Base-by-base conservation (phyloP, 2,888 invertebrate species). In the Parnassius glacialis region DNA sequence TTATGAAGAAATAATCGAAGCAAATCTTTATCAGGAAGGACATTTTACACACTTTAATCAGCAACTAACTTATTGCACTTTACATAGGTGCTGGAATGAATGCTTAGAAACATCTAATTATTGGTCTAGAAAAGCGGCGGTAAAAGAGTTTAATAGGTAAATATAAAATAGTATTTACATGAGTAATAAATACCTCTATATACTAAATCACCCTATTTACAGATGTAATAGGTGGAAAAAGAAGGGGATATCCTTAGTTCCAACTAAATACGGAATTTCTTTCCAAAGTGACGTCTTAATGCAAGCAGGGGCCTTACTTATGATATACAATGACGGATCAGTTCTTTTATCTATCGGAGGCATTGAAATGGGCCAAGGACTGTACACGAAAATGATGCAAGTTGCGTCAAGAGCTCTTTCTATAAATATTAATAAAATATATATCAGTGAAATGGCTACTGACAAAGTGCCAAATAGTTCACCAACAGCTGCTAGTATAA, bases 321-420 rank as follows among this genome's bases (percentile, higher is more conserved):
- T 96, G 62, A 87, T 96, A 3, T 97, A 97, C 79, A 93, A 90
- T 1, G 95, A 95, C 76, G 97, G 96, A 10, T 95, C 96, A 0
- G 96, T 97, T 5, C 87, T 97, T 41, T 75, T 97, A 52, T 93
- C 94, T 7, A 96, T 96, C 75, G 96, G 96, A 57, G 97, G 97
- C 13, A 94, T 95, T 56, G 97, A 97, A 92, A 97, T 97, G 96
- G 97, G 97, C 0, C 97, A 97, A 87, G 97, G 97, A 0, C 89
- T 97, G 5, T 96, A 96, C 77, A 97, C 97, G 0, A 97, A 97
- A 92, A 96, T 97, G 94, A 94, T 96, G 64, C 97, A 97, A 93
- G 94, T 96, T 0, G 95, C 96, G 0, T 95, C 95, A 64, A 92
- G 92, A 73, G 93, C 90, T 10, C 80, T 96, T 45, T 93, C 92